Evolutionary conservation across 2,797 vertebrate species (phyloP).

Genomic region (Lepilemur septentrionalis): DNA sequence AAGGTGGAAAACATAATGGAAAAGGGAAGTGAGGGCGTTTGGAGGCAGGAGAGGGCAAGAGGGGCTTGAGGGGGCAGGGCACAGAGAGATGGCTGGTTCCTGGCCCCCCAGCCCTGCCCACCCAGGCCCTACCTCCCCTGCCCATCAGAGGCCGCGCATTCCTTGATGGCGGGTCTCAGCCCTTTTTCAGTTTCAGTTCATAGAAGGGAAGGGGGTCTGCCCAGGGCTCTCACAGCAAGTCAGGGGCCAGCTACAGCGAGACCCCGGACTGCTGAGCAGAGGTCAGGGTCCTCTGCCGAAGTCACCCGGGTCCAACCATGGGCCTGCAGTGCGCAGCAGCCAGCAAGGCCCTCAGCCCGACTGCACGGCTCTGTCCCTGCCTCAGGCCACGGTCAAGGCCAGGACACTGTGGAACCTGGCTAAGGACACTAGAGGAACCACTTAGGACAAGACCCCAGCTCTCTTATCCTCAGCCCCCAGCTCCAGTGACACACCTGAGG

Average conservation of each 20-base stretch:
- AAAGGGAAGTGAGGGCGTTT: neutral
- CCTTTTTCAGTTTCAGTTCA: neutral
- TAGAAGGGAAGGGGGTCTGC: neutral
- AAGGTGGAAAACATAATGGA: constrained; percentile 12
- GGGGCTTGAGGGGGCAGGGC: too few relatives aligned
- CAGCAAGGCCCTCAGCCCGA: neutral
- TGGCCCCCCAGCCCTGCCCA: neutral
- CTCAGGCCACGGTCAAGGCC: neutral
- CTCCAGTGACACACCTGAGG: neutral
- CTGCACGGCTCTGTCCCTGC: neutral
- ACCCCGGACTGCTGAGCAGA: neutral
- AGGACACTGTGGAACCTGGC: neutral
- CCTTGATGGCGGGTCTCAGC: neutral
- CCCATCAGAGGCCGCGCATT: neutral
- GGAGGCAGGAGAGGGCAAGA: neutral
- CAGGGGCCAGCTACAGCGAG: neutral
- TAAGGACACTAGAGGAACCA: neutral
- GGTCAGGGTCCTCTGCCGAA: neutral
- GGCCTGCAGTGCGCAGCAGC: neutral
- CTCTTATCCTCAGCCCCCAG: neutral
- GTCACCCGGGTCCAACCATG: neutral
- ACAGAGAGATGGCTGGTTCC: neutral
- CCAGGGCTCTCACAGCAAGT: neutral
- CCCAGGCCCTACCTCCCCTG: neutral
- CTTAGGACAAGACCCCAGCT: neutral